A percentile compares a stretch with the other conserved stretches of the same genome.
Conservation (phyloP, 2,113 vertebrate genomes). For the Beaufortia kweichowensis region DNA sequence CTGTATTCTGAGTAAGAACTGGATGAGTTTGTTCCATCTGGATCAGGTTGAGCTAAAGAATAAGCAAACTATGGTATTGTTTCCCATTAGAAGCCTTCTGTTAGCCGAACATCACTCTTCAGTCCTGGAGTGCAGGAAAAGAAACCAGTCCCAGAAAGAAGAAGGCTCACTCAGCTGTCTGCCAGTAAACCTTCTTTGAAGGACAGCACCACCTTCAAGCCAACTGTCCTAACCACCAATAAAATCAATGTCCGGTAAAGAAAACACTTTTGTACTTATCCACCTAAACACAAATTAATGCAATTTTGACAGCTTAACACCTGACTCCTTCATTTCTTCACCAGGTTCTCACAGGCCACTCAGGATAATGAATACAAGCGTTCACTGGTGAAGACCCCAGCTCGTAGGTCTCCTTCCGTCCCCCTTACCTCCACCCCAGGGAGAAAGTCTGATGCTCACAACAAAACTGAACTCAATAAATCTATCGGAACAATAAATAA, state of each 20-base stretch:
- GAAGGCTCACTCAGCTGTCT: constrained; percentile 55
- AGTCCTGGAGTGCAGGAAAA: constrained; percentile 72
- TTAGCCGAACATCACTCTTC: constrained; percentile 62
- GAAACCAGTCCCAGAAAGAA: constrained; percentile 51
- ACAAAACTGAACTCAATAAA: constrained; percentile 62
- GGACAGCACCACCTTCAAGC: constrained; percentile 68
- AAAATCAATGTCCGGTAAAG: constrained; percentile 90
- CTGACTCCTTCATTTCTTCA: not conserved
- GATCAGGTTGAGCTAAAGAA: not conserved
- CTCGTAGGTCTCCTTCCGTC: constrained; percentile 77
- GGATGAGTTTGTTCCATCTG: not conserved
- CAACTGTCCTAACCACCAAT: constrained; percentile 74
- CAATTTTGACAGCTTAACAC: not conserved
- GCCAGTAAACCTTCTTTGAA: constrained; percentile 60
- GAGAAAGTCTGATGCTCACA: constrained; percentile 44
- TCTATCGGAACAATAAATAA: constrained; percentile 5
- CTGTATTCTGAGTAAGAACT: no score
- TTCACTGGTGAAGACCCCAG: constrained; percentile 87
- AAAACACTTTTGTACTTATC: no score
- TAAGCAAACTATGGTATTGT: not conserved
- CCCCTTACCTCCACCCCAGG: constrained; percentile 59
- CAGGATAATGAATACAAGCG: constrained; percentile 85
- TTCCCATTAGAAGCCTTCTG: constrained; percentile 61
- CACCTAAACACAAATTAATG: no score
- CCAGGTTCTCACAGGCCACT: constrained; percentile 87